phyloP scores from a whole-genome alignment of 2,888 invertebrate species.

The Chrysopilus asiliformis region DNA sequence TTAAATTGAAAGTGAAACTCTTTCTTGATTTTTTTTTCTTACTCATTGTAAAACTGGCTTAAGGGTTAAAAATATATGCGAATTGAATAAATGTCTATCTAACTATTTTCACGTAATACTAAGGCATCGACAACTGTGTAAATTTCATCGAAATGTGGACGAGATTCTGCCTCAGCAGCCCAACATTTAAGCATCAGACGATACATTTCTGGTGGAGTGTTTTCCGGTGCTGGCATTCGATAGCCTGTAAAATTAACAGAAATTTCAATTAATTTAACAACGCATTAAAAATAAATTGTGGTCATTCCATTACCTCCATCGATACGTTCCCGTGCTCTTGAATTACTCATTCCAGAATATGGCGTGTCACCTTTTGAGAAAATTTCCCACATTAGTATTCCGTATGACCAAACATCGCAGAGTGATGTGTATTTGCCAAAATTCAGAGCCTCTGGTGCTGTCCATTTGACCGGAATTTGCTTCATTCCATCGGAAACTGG shows the following conservation, averaged over 20 bases:
- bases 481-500: constrained; percentile 94
- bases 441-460: constrained; percentile 91
- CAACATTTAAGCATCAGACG: constrained; percentile 84
- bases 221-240: constrained; percentile 83
- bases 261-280: not conserved
- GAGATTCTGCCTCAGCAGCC: constrained; percentile 82
- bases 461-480: constrained; percentile 98
- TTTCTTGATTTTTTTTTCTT: no score
- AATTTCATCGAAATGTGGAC: constrained; percentile 87
- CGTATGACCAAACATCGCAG: constrained; percentile 96
- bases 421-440: constrained; percentile 92
- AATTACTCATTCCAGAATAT: constrained; percentile 87
- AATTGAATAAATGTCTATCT: no score
- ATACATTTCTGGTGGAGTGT: constrained; percentile 80
- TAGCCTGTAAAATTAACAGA: constrained; percentile 48
- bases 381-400: constrained; percentile 92
- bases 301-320: constrained; percentile 55
- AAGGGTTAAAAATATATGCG: no score
- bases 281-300: not conserved
- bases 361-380: constrained; percentile 89
- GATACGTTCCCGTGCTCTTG: constrained; percentile 84
- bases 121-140: constrained; percentile 62
- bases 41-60: no score
- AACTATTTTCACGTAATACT: constrained; percentile 19
- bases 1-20: no score